These are phyloP conservation scores for Ornithorhynchus anatinus DNA, from an alignment of 2,113 vertebrate species.

Conservation along the genomic window DNA sequence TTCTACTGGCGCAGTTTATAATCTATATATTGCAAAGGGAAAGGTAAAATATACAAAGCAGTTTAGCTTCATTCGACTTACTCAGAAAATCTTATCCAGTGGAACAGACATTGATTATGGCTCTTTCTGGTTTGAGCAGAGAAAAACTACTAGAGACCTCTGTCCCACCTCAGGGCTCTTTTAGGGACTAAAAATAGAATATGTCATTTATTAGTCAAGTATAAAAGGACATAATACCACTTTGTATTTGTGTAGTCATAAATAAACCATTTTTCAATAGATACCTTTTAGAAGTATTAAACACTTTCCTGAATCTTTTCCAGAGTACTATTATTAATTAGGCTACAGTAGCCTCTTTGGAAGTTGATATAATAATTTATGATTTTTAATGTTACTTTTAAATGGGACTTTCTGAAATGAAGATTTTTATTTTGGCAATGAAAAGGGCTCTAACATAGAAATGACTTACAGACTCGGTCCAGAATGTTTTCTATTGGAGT, in stretches of 20 bases:
- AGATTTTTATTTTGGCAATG: conserved; percentile 13
- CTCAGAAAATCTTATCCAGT: conserved; percentile 9
- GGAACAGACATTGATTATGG: too few relatives aligned
- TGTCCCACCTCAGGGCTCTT: background rate
- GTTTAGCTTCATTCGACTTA: background rate
- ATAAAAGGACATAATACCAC: too few relatives aligned
- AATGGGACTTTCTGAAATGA: conserved; percentile 6
- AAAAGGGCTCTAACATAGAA: background rate
- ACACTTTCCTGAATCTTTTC: background rate
- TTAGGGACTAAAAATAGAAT: background rate
- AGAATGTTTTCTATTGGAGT: too few relatives aligned
- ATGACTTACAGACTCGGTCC: conserved; percentile 21
- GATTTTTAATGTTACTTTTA: conserved; percentile 14
- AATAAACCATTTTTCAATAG: background rate
- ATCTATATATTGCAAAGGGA: too few relatives aligned
- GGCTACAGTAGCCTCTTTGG: background rate
- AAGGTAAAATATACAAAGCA: too few relatives aligned
- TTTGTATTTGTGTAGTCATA: background rate
- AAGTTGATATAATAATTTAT: background rate
- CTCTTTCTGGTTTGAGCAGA: background rate
- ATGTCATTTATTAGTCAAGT: background rate
- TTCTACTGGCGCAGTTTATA: too few relatives aligned
- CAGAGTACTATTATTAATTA: conserved; percentile 26
- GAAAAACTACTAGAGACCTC: background rate
- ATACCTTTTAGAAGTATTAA: background rate